Conservation (phyloP, 2,888 invertebrate genomes). For the Nycteola revayana region DNA sequence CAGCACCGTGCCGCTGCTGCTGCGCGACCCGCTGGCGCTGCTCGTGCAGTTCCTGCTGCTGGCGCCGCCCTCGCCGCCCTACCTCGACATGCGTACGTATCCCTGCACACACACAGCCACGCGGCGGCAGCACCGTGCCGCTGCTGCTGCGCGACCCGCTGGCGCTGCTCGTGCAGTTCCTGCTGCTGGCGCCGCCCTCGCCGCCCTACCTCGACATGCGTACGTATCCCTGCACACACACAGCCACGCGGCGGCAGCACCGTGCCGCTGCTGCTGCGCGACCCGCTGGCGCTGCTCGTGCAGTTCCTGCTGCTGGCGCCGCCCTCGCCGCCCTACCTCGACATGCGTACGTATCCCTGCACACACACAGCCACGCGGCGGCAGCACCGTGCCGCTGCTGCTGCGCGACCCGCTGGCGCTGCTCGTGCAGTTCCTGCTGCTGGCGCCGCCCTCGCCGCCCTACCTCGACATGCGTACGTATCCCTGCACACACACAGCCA, state of each 20-base stretch:
- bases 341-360: slow-evolving; percentile 91
- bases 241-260: slow-evolving; percentile 21
- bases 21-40: slow-evolving; percentile 93
- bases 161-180: slow-evolving; percentile 92
- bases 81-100: slow-evolving; percentile 89
- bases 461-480: slow-evolving; percentile 88
- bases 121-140: slow-evolving; percentile 79
- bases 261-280: slow-evolving; percentile 92
- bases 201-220: slow-evolving; percentile 88
- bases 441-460: slow-evolving; percentile 90
- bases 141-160: slow-evolving; percentile 93
- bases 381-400: slow-evolving; percentile 86
- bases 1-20: slow-evolving; percentile 87
- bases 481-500: too few species aligned
- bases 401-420: slow-evolving; percentile 93
- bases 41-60: slow-evolving; percentile 93
- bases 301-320: slow-evolving; percentile 94
- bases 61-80: slow-evolving; percentile 88
- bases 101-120: too few species aligned
- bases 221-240: too few species aligned
- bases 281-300: slow-evolving; percentile 92
- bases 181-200: slow-evolving; percentile 91
- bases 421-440: slow-evolving; percentile 92
- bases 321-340: slow-evolving; percentile 84
- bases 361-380: too few species aligned